Evolutionary conservation across 2,888 invertebrate genomes (phyloP), one percentile per base, ranked within the genome.

Genomic region (Caenorhabditis sp.): DNA sequence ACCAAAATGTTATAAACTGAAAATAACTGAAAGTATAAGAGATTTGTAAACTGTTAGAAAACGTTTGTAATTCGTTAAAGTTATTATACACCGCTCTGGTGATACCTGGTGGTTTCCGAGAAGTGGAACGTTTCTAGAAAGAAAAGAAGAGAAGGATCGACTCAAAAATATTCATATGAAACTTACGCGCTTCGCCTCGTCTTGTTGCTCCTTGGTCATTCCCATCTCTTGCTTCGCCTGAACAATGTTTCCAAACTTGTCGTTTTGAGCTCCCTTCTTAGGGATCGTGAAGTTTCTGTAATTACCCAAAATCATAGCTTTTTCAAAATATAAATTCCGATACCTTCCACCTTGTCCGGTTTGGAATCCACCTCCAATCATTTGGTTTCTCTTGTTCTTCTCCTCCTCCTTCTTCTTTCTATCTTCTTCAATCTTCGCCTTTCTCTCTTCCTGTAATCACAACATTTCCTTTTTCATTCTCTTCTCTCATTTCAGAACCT

Each of bases 181-280:
- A 53, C 73, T 50, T 68, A 83, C 84, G 52, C 78, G 68, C 65
- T 99, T 99, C 91, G 98, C 97, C 90, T 97, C 97, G 90, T 97
- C 98, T 89, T 98, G 92, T 92, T 99, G 98, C 91, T 99, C 99
- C 92, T 96, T 98, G 92, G 97, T 97, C 93, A 99, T 98, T 92
- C 94, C 95, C 91, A 96, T 94, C 92, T 98, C 98, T 89, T 95
- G 92, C 90, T 95, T 95, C 89, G 96, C 95, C 88, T 94, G 94
- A 90, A 94, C 93, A 83, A 95, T 93, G 91, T 94, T 94, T 91
- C 87, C 91, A 87, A 88, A 90, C 83, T 90, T 85, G 77, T 88
- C 88, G 46, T 79, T 73, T 46, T 79, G 78, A 26, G 63, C 63
- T 2, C 52, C 58, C 72, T 88, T 88, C 65, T 89, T 87, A 58